Conservation (phyloP, 2,113 vertebrate genomes). For the Cathartes aura region DNA sequence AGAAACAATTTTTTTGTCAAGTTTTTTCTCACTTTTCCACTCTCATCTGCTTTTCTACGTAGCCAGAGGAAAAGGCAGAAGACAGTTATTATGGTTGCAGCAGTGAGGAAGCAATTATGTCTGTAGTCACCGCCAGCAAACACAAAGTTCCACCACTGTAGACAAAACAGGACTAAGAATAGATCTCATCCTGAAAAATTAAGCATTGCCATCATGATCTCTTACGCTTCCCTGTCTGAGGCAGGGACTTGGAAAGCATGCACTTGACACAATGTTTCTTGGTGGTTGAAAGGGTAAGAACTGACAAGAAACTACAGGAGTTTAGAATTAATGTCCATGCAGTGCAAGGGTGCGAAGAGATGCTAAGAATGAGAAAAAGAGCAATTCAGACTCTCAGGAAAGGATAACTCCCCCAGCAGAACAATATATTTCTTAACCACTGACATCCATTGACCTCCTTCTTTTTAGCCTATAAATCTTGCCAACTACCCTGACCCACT, state of each 20-base stretch:
- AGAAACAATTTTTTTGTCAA: slow-evolving; percentile 19
- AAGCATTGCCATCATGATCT: background rate
- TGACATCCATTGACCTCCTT: background rate
- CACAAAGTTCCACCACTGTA: background rate
- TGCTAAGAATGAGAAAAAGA: background rate
- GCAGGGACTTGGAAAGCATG: background rate
- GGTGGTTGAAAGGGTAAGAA: background rate
- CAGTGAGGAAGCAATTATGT: background rate
- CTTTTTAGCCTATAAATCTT: slow-evolving; percentile 42
- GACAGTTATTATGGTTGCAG: background rate
- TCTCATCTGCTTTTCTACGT: background rate
- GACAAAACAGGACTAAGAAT: background rate
- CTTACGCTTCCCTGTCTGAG: background rate
- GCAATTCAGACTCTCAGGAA: background rate
- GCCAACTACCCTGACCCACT: background rate
- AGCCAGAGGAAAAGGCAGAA: background rate
- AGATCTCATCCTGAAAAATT: background rate
- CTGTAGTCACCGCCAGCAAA: background rate
- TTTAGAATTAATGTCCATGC: background rate
- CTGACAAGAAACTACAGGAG: background rate
- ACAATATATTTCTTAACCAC: background rate
- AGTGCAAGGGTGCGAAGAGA: background rate
- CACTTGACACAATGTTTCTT: background rate
- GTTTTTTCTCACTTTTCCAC: slow-evolving; percentile 46
- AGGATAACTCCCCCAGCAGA: background rate